phyloP scores from a whole-genome alignment of 2,113 vertebrate species.

The Solea solea region DNA sequence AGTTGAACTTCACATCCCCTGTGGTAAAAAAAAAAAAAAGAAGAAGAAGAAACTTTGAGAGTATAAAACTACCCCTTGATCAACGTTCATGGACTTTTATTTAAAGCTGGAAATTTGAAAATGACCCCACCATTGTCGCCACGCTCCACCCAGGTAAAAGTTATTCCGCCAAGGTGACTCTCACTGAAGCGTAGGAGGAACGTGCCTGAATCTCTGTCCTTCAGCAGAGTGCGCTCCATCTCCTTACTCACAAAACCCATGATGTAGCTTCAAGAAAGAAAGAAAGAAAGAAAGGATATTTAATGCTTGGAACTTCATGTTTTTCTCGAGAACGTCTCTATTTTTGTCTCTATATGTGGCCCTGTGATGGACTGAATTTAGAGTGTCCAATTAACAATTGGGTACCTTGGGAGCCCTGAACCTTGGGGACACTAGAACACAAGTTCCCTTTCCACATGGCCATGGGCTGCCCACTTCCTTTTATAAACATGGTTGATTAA shows the following conservation, averaged over 20 bases:
- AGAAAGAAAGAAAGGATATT: neutral
- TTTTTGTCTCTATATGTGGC: too few relatives aligned
- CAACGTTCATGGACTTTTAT: too few relatives aligned
- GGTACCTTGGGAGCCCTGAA: too few relatives aligned
- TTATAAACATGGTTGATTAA: too few relatives aligned
- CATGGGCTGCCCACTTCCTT: too few relatives aligned
- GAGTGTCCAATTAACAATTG: too few relatives aligned
- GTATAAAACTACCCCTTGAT: too few relatives aligned
- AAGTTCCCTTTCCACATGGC: too few relatives aligned
- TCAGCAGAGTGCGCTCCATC: slow-evolving; percentile 90
- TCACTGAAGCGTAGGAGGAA: slow-evolving; percentile 96
- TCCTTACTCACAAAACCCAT: slow-evolving; percentile 99
- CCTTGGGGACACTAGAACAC: too few relatives aligned
- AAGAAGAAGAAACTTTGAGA: neutral
- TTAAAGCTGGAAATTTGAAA: neutral
- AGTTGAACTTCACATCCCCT: slow-evolving; percentile 93
- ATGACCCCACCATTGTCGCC: slow-evolving; percentile 84
- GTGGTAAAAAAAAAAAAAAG: slow-evolving; percentile 35
- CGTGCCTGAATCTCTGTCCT: slow-evolving; percentile 91
- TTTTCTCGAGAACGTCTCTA: neutral
- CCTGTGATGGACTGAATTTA: neutral
- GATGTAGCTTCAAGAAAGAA: slow-evolving; percentile 81
- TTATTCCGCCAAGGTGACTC: slow-evolving; percentile 96
- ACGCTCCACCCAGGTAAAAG: slow-evolving; percentile 96
- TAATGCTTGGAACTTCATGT: neutral